A percentile compares a stretch with the other conserved stretches of the same genome.
These are phyloP conservation scores for Diadegma fenestrale DNA, from an alignment of 2,888 invertebrate genomes.

Conservation along the genomic window DNA sequence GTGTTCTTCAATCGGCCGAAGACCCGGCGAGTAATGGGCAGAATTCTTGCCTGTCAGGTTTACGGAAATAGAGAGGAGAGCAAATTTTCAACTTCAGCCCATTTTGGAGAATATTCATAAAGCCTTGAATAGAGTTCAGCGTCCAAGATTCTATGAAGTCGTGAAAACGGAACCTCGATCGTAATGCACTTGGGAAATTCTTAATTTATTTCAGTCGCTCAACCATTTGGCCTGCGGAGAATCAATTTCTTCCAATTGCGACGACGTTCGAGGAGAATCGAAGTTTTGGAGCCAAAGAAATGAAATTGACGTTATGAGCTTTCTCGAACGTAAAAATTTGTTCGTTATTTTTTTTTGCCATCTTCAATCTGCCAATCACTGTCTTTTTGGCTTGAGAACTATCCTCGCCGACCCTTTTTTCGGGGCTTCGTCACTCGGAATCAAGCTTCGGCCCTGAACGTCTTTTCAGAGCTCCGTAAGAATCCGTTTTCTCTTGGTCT, in stretches of 20 bases:
- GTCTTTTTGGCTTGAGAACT: background rate
- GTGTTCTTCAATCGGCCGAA: background rate
- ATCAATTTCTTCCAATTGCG: background rate
- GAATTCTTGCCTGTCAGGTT: background rate
- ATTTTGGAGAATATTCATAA: background rate
- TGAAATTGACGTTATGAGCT: background rate
- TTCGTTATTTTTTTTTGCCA: background rate
- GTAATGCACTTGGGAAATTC: background rate
- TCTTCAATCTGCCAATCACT: constrained; percentile 19
- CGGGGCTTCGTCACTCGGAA: constrained; percentile 28
- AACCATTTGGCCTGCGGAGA: background rate
- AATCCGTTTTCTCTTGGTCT: constrained; percentile 60
- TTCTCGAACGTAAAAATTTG: background rate
- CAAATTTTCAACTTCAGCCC: background rate
- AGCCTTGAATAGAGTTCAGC: background rate
- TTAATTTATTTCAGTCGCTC: background rate
- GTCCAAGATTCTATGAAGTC: background rate
- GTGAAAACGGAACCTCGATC: background rate
- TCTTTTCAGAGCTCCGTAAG: constrained; percentile 50
- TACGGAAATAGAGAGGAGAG: background rate
- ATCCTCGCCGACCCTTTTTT: constrained; percentile 19
- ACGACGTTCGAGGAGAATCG: background rate
- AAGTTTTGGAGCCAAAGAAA: background rate
- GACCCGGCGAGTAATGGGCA: background rate
- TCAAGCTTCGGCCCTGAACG: constrained; percentile 45